Evolutionary conservation across 1,140 invertebrate genomes (phyloP), one percentile per base, ranked within the genome.

Genomic region (Nebria ingens): DNA sequence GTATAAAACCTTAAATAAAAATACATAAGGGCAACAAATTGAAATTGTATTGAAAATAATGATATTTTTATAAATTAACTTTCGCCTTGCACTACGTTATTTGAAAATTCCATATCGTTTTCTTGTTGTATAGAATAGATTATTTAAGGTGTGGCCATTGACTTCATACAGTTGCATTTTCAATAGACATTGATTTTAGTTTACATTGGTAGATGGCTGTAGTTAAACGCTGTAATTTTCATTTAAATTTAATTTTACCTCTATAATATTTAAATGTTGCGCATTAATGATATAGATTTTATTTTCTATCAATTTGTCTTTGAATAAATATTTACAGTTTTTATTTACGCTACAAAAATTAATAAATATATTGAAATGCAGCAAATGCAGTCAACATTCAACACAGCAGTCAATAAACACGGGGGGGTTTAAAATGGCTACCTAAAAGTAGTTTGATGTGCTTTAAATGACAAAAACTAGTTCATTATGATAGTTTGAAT

Each of bases 91-190:
- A n/a, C n/a, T n/a, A n/a, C n/a, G n/a, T n/a, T n/a, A n/a, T n/a
- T n/a, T n/a, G n/a, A n/a, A n/a, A n/a, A n/a, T n/a, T n/a, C n/a
- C n/a, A n/a, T n/a, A n/a, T n/a, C 40, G 4, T 17, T 45, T 45
- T 17, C 40, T 9, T 11, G 15, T 17, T 9, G 17, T 17, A 45
- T 45, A 4, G 40, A 45, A 45, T 45, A 17, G 15, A 45, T 45
- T 45, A 45, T 45, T 45, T 45, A 45, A 45, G 40, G 40, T 45
- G 40, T 45, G 40, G 40, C 40, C 40, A 45, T 45, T 45, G 40
- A 45, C 40, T 45, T 45, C 17, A 45, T 9, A 9, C 40, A 9
- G n/a, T 34, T 9, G 6, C 17, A 17, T 17, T 4, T 17, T 45
- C 9, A 9, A 6, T 45, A 17, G 40, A 45, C 3, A 45, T 34